phyloP scores from a whole-genome alignment of 2,113 vertebrate species.

The Oncorhynchus keta region DNA sequence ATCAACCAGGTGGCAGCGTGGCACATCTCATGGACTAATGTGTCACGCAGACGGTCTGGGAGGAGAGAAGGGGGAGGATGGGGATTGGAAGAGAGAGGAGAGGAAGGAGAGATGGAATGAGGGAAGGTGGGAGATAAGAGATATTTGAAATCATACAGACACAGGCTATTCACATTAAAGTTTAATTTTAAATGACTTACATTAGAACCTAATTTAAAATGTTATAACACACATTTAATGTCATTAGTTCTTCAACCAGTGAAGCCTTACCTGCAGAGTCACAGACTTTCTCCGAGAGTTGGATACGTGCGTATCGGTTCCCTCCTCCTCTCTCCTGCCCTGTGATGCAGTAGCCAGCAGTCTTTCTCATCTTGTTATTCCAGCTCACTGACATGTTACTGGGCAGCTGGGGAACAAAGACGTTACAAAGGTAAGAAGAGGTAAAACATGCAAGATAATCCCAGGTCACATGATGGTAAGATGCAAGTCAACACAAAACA shows the following conservation, averaged over 20 bases:
- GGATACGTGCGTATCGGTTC: slow-evolving; percentile 79
- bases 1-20: slow-evolving; percentile 91
- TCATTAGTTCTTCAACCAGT: not conserved
- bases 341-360: slow-evolving; percentile 84
- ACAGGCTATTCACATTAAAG: not conserved
- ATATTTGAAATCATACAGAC: too few relatives aligned
- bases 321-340: slow-evolving; percentile 61
- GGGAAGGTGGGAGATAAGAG: too few relatives aligned
- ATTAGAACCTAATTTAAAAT: too few relatives aligned
- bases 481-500: too few relatives aligned
- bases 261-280: slow-evolving; percentile 81
- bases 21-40: slow-evolving; percentile 86
- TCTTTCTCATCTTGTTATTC: slow-evolving; percentile 94
- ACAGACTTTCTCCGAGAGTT: slow-evolving; percentile 92
- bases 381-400: slow-evolving; percentile 79
- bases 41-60: slow-evolving; percentile 85
- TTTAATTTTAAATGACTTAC: not conserved
- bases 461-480: too few relatives aligned
- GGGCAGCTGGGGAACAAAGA: slow-evolving; percentile 76
- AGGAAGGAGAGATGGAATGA: not conserved
- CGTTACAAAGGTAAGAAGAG: too few relatives aligned
- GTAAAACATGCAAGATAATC: too few relatives aligned
- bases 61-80: not conserved
- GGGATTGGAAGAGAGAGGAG: too few relatives aligned
- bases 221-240: too few relatives aligned